Conservation (phyloP, 2,888 invertebrate species). For the Ceraclea dissimilis region DNA sequence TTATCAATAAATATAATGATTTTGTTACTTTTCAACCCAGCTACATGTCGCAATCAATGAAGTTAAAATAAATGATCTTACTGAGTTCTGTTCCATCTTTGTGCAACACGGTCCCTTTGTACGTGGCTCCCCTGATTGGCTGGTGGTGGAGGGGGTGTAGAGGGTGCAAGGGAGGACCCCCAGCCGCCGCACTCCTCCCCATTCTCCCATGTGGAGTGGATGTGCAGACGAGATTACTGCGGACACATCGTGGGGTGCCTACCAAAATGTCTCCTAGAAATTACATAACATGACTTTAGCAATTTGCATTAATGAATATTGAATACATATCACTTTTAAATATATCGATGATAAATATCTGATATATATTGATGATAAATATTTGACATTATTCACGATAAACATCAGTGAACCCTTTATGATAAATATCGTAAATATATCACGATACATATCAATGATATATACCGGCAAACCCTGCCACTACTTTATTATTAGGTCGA, state of each 20-base stretch:
- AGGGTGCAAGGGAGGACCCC: conserved; percentile 11
- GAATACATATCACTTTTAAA: too few species aligned
- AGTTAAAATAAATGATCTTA: conserved; percentile 24
- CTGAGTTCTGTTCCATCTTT: conserved; percentile 44
- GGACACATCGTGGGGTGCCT: conserved; percentile 16
- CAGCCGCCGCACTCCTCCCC: background rate
- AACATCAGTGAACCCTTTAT: too few species aligned
- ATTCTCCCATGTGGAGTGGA: conserved; percentile 37
- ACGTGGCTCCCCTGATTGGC: conserved; percentile 36
- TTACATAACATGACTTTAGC: background rate
- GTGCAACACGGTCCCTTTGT: conserved; percentile 39
- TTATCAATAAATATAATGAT: too few species aligned
- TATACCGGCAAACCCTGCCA: too few species aligned
- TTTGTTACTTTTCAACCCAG: too few species aligned
- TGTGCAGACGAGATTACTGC: conserved; percentile 35
- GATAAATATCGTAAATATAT: too few species aligned
- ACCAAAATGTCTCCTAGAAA: conserved; percentile 22
- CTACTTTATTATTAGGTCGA: too few species aligned
- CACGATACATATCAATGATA: too few species aligned
- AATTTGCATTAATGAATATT: background rate
- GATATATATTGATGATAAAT: too few species aligned
- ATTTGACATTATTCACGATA: too few species aligned
- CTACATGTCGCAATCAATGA: too few species aligned
- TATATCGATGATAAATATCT: too few species aligned
- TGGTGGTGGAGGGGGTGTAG: conserved; percentile 21